phyloP scores from a whole-genome alignment of 2,113 vertebrate species.

The Isurus oxyrinchus region DNA sequence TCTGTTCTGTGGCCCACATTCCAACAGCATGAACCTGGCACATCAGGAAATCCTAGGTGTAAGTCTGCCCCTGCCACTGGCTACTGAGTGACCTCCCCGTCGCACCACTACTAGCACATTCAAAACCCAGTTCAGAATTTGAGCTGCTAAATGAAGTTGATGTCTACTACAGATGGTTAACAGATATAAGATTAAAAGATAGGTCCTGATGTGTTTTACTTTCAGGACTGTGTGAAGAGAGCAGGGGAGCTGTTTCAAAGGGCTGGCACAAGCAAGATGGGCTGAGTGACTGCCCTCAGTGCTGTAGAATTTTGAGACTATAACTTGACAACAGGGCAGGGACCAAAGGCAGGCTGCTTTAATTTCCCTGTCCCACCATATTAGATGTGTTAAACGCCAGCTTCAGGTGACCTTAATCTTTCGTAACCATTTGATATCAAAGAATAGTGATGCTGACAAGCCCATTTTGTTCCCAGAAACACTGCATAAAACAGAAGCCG shows the following conservation, averaged over 20 bases:
- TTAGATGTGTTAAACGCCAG: not conserved
- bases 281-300: not conserved
- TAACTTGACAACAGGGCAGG: not conserved
- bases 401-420: not conserved
- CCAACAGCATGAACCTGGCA: not conserved
- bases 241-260: not conserved
- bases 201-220: not conserved
- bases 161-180: not conserved
- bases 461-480: constrained; percentile 2
- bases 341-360: not conserved
- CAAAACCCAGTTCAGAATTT: not conserved
- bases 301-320: not conserved
- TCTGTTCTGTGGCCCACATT: not conserved
- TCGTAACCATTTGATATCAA: not conserved
- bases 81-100: not conserved
- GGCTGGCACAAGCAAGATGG: not conserved
- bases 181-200: not conserved
- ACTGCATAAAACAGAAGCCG: not conserved
- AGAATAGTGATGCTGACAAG: not conserved
- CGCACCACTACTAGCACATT: not conserved
- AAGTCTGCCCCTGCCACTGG: not conserved
- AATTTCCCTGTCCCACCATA: not conserved
- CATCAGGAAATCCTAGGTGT: not conserved
- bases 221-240: not conserved
- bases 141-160: not conserved